Conservation (phyloP, 2,113 vertebrate genomes). For the Uria lomvia region DNA sequence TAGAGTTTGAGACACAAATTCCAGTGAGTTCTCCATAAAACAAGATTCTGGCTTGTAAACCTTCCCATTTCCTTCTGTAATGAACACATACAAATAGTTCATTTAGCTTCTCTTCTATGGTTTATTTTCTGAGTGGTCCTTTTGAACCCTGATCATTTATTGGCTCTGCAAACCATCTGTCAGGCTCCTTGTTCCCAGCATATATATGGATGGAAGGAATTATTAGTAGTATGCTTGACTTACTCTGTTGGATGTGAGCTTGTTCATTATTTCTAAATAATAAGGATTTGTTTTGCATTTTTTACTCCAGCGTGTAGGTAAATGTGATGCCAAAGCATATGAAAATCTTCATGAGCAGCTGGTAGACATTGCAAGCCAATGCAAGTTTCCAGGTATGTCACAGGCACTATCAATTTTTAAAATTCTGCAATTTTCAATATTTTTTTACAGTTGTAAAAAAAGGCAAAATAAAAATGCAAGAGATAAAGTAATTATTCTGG, state of each 20-base stretch:
- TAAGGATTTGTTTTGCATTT: background rate
- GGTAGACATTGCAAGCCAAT: background rate
- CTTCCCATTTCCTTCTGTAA: background rate
- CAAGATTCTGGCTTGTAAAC: background rate
- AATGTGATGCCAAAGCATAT: conserved; percentile 62
- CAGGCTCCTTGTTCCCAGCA: background rate
- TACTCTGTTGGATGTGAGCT: background rate
- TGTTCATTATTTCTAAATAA: background rate
- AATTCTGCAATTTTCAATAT: background rate
- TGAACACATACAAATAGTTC: background rate
- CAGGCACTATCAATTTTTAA: background rate
- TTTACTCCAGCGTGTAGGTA: conserved; percentile 67
- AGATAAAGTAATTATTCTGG: background rate
- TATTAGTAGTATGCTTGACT: background rate
- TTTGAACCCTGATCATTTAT: background rate
- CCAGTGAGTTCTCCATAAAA: background rate
- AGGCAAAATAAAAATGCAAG: background rate
- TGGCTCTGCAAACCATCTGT: background rate
- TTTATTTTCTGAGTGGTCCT: background rate
- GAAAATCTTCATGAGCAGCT: background rate
- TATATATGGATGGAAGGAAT: background rate
- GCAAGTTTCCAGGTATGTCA: conserved; percentile 56
- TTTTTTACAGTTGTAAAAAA: background rate
- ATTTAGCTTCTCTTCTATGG: background rate
- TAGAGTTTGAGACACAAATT: background rate